Evolutionary conservation across 2,888 invertebrate species (phyloP), one percentile per base, ranked within the genome.

Genomic region (Apodemia zela): DNA sequence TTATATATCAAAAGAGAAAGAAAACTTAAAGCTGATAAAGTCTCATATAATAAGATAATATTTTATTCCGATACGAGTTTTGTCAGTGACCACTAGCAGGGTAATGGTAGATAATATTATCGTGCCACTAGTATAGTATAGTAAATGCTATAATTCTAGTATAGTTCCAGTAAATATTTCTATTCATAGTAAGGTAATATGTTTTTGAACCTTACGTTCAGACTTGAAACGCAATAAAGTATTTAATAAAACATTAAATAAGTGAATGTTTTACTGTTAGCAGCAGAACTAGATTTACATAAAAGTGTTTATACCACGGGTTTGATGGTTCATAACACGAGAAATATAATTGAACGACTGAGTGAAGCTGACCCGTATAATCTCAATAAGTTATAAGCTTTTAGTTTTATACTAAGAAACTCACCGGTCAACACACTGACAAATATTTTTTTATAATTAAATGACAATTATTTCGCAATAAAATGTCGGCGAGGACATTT

Each of bases 401-500:
- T 42, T 42, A 42, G 42, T 15, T 15, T 42, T 42, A 42, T 42
- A 15, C 42, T 42, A 42, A 42, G 42, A 42, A 42, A 42, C 42
- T 6, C 42, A 25, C 54, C 25, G 25, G 21, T 21, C 21, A 21
- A 21, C 54, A 21, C 18, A 25, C 21, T 25, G 54, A 54, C 42
- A 42, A 42, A 42, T 42, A 42, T 42, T 42, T 42, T 54, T 54
- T 54, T 51, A 54, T 54, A 15, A 54, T 54, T 21, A 54, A 54
- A 54, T 54, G 25, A 51, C 51, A 51, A 51, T 51, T 21, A 51
- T 51, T 51, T 51, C 18, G 51, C 51, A 51, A 51, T 51, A 21
- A 51, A 51, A 51, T 11, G 21, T 51, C 51, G 51, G 51, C 18
- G 13, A 13, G 21, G 51, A 51, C 51, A 51, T 51, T 51, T 51